Conservation (phyloP, 2,113 vertebrate genomes). For the Triplophysa siluroides region DNA sequence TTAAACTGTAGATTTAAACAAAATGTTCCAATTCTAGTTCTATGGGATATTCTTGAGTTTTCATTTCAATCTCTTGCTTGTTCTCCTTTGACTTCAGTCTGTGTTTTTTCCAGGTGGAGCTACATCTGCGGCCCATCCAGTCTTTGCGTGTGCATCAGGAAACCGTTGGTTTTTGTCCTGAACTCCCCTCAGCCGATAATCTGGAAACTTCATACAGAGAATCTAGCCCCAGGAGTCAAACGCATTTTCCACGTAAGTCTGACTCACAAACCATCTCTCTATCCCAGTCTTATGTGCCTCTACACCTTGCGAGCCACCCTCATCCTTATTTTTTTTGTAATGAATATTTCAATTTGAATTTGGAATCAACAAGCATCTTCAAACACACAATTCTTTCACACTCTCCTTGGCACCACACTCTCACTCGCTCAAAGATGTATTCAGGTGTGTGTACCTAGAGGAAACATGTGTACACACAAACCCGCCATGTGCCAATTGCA, state of each 20-base stretch:
- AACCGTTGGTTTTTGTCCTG: constrained; percentile 90
- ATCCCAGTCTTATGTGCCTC: neutral
- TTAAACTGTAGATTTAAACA: too few species aligned
- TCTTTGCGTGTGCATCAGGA: constrained; percentile 85
- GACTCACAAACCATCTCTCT: constrained; percentile 21
- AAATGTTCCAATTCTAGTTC: too few species aligned
- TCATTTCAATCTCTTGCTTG: neutral
- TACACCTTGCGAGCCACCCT: neutral
- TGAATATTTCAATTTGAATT: constrained; percentile 40
- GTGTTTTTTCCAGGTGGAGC: constrained; percentile 73
- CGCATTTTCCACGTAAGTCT: constrained; percentile 91
- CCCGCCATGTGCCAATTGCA: constrained; percentile 38
- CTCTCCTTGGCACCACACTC: neutral
- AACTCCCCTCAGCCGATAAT: constrained; percentile 84
- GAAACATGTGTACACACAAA: constrained; percentile 16
- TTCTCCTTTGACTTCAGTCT: neutral
- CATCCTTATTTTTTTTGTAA: neutral
- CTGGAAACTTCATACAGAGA: constrained; percentile 90
- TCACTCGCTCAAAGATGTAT: constrained; percentile 43
- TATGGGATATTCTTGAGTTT: neutral
- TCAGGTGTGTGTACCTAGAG: constrained; percentile 44
- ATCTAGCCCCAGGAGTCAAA: constrained; percentile 78
- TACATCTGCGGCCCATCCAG: constrained; percentile 92
- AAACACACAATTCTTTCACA: constrained; percentile 39
- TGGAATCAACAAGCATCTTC: constrained; percentile 14